Conservation (phyloP, 2,888 invertebrate genomes). For the Panzeria rudis region DNA sequence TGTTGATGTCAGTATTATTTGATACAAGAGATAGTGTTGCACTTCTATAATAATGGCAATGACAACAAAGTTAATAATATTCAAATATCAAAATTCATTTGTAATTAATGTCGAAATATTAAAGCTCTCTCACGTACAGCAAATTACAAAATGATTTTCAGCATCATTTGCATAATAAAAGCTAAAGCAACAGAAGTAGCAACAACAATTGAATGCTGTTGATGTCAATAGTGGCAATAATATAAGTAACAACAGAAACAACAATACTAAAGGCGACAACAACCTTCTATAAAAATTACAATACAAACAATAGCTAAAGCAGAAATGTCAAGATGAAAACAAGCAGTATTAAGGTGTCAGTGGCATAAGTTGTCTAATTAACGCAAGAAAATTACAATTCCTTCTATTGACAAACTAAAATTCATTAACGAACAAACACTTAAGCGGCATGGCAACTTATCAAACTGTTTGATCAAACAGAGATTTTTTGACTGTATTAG, state of each 20-base stretch:
- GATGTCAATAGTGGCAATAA: constrained; percentile 31
- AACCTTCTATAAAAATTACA: no score
- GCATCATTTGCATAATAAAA: constrained; percentile 57
- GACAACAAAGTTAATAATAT: constrained; percentile 16
- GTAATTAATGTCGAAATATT: constrained; percentile 64
- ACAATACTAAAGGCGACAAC: neutral
- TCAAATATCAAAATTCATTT: constrained; percentile 64
- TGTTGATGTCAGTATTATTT: constrained; percentile 1
- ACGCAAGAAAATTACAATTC: constrained; percentile 69
- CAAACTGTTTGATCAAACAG: no score
- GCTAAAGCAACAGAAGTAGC: neutral
- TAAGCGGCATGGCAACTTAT: no score
- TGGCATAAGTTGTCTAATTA: constrained; percentile 70
- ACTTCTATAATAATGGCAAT: constrained; percentile 13
- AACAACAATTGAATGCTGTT: constrained; percentile 1
- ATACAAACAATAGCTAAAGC: constrained; percentile 14
- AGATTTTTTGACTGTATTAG: no score
- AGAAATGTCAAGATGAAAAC: constrained; percentile 56
- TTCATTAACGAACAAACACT: constrained; percentile 13
- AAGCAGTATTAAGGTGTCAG: constrained; percentile 66
- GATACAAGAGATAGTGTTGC: neutral
- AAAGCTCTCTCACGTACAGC: constrained; percentile 57
- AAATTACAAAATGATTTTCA: constrained; percentile 68
- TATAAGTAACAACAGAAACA: neutral
- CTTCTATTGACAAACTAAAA: constrained; percentile 31